phyloP scores from a whole-genome alignment of 2,888 invertebrate genomes.

The Trichacis sp. region DNA sequence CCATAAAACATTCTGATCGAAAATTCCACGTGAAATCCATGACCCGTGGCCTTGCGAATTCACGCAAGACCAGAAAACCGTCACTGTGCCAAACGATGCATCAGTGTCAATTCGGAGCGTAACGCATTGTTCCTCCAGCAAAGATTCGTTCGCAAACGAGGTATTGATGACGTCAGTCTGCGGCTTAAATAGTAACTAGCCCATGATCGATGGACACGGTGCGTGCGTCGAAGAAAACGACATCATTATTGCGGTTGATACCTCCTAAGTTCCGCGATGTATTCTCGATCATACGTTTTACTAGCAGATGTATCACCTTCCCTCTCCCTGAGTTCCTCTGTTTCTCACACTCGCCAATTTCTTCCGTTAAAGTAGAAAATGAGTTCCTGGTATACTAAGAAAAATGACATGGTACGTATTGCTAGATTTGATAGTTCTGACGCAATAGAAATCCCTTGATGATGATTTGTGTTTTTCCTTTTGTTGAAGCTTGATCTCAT shows the following conservation, averaged over 20 bases:
- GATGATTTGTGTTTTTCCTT: no score
- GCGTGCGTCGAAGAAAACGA: conserved; percentile 44
- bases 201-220: conserved; percentile 64
- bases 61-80: not conserved
- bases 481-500: no score
- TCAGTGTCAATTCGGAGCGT: conserved; percentile 60
- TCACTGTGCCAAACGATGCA: conserved; percentile 50
- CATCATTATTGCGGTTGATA: conserved; percentile 53
- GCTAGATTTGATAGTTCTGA: no score
- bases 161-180: conserved; percentile 68
- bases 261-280: conserved; percentile 51
- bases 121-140: conserved; percentile 53
- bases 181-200: conserved; percentile 68
- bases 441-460: no score
- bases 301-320: conserved; percentile 27
- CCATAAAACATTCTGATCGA: no score
- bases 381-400: no score
- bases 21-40: no score
- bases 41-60: not conserved
- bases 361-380: no score
- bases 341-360: not conserved
- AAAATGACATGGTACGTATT: no score
- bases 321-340: conserved; percentile 11
- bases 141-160: conserved; percentile 63
- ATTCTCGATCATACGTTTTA: conserved; percentile 49